Evolutionary conservation across 2,113 vertebrate species (phyloP), one percentile per base, ranked within the genome.

Genomic region (Aythya baeri): DNA sequence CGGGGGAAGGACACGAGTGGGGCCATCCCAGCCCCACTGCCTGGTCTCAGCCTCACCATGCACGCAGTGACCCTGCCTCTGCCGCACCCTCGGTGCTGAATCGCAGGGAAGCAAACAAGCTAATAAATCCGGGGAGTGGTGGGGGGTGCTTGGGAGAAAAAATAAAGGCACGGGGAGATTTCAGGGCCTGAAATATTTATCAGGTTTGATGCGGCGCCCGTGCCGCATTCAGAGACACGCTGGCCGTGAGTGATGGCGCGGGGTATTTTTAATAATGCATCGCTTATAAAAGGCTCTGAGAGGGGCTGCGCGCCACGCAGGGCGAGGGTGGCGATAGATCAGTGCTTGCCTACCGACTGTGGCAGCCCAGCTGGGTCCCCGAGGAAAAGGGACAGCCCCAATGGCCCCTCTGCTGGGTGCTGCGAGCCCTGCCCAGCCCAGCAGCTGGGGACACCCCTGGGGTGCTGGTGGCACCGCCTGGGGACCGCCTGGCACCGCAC

Each of bases 151-250:
- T 14, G 7, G 72, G 58, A 65, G 52, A 22, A 20, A 65, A 58
- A 1, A 8, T 63, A 82, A 65, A 50, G 83, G 83, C 43, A 13
- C 32, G 29, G 44, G 66, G 50, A 87, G 87, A 88, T 80, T 86
- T 85, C 88, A 86, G 72, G 46, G 88, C 36, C 89, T 97, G 96
- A 95, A 95, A 97, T 95, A 97, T 96, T 95, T 72, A 94, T 94
- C 91, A 94, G 91, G 72, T 55, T 66, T 52, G 76, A 46, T 58
- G 86, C 25, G 3, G 88, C 7, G 21, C 75, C 63, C n/a, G 70
- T 41, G 26, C 27, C n/a, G 16, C 14, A 34, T 34, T 23, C 41
- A 12, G 23, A 34, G 15, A 32, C 62, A 55, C 23, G 3, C 65
- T 0, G 20, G 80, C 72, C 34, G 7, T 6, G 73, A 91, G 79